phyloP scores from a whole-genome alignment of 1,140 invertebrate species.

The Venustaconcha ellipsiformis region DNA sequence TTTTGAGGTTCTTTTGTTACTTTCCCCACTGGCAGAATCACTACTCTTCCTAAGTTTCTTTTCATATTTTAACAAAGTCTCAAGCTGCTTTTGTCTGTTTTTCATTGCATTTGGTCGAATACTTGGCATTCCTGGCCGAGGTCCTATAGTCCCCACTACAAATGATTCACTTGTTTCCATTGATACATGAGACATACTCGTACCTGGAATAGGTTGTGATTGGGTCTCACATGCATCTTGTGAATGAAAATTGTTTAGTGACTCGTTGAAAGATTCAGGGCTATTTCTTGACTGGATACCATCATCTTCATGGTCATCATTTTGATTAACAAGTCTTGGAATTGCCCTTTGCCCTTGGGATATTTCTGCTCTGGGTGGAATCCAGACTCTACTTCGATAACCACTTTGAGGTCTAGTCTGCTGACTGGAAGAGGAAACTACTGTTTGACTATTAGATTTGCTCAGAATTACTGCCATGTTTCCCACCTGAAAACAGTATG shows the following conservation, averaged over 20 bases:
- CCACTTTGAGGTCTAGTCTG: too few species aligned
- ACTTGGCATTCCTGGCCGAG: slow-evolving; percentile 55
- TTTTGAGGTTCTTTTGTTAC: slow-evolving; percentile 35
- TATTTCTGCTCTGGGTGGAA: slow-evolving; percentile 22
- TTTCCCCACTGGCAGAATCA: not conserved
- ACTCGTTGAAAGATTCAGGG: not conserved
- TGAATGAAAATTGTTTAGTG: too few species aligned
- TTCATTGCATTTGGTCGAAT: slow-evolving; percentile 66
- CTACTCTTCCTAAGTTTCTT: slow-evolving; percentile 67
- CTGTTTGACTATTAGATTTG: slow-evolving; percentile 56
- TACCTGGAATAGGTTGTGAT: too few species aligned
- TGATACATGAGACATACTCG: too few species aligned
- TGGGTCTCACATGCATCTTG: too few species aligned
- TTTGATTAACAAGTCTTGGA: not conserved
- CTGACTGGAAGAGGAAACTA: not conserved
- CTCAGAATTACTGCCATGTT: slow-evolving; percentile 78
- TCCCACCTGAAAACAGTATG: slow-evolving; percentile 68
- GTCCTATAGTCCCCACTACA: slow-evolving; percentile 25
- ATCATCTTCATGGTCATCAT: not conserved
- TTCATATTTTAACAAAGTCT: slow-evolving; percentile 75
- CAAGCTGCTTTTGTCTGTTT: slow-evolving; percentile 75
- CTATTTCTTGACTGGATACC: slow-evolving; percentile 4
- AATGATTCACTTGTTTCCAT: too few species aligned
- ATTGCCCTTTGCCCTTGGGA: not conserved
- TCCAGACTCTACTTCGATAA: slow-evolving; percentile 13